Base-by-base conservation (phyloP, 2,888 invertebrate genomes). In the Teinopalpus imperialis region DNA sequence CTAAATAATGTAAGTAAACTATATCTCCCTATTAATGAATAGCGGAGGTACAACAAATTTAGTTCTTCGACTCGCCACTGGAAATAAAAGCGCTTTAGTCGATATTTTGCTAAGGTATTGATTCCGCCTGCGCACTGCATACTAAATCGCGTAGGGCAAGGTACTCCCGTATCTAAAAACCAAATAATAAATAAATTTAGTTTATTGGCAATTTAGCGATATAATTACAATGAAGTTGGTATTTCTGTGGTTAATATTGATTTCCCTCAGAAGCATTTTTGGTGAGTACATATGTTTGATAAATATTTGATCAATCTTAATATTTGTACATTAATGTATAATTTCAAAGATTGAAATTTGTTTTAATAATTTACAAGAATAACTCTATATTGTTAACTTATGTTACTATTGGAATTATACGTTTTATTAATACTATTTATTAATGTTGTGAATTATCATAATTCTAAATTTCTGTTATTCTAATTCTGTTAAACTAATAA, bases 61-160 rank as follows among this genome's bases (percentile, higher is more conserved):
- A 34, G 32, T 39, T 32, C 14, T 1, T 4, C 1, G 6, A n/a
- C n/a, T n/a, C n/a, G n/a, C 32, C 40, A 16, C 34, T 21, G 8
- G n/a, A n/a, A 18, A 14, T 6, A 12, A n/a, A 13, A 29, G 14
- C 37, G 39, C 34, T 36, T 23, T 1, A 4, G 16, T 16, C 20
- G 12, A 13, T 23, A 24, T n/a, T 23, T 8, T 8, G 12, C 1
- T 6, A 10, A 7, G 43, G 51, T 86, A 86, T 85, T 69, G 87
- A 86, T 86, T 72, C 73, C 83, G 80, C 81, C 56, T 74, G 86
- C 86, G 85, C 66, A 48, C 9, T 37, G 47, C 44, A 41, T 41
- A 24, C 29, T 27, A 58, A 48, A 54, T 57, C 55, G 50, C 26
- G 16, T 24, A 34, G 23, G 30, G 37, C 36, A 42, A 16, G 14